Evolutionary conservation across 1,140 invertebrate genomes (phyloP).

Genomic region (Neotoxoptera formosana): DNA sequence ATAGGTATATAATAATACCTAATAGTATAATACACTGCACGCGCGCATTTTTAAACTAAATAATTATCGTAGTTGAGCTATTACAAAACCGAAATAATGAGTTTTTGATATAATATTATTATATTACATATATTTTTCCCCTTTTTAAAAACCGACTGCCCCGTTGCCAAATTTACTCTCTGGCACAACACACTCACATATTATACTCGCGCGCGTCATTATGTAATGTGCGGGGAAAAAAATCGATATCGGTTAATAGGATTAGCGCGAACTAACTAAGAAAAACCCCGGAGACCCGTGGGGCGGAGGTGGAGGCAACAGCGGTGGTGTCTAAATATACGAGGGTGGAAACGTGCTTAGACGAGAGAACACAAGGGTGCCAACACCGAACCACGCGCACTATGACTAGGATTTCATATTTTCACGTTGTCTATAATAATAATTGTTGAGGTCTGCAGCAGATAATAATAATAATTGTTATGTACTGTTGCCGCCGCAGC

Average conservation of each 20-base stretch:
- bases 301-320: neutral
- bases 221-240: slow-evolving; percentile 55
- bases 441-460: neutral
- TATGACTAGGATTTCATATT: slow-evolving; percentile 40
- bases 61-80: neutral
- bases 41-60: no score
- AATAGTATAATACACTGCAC: no score
- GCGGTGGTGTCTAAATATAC: slow-evolving; percentile 47
- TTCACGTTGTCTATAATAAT: neutral
- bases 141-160: slow-evolving; percentile 50
- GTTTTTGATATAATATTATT: neutral
- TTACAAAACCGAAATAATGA: neutral
- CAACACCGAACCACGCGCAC: slow-evolving; percentile 2
- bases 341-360: slow-evolving; percentile 55
- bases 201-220: slow-evolving; percentile 39
- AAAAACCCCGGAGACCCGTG: slow-evolving; percentile 52
- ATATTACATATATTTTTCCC: slow-evolving; percentile 32
- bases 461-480: neutral
- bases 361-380: slow-evolving; percentile 49
- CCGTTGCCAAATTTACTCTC: slow-evolving; percentile 51
- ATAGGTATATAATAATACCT: neutral
- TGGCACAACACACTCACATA: neutral
- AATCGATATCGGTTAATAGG: slow-evolving; percentile 58
- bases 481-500: neutral
- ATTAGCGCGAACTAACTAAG: slow-evolving; percentile 57